Evolutionary conservation across 2,113 vertebrate genomes (phyloP), one percentile per base, ranked within the genome.

Genomic region (Phaethon lepturus): DNA sequence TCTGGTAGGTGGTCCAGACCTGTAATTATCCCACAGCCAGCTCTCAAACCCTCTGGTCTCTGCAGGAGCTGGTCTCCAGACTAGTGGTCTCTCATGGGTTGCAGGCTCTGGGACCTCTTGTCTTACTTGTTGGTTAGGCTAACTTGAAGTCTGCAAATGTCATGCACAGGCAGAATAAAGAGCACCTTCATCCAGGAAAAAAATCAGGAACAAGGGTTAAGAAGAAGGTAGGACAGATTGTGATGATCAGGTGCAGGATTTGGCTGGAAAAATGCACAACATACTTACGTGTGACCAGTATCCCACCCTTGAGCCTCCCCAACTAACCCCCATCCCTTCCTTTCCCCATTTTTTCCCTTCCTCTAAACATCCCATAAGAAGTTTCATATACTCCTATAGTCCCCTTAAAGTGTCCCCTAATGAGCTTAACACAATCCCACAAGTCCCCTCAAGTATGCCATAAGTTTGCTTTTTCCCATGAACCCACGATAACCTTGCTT

Each of bases 231-330:
- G 25, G 5, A 63, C 18, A 79, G 38, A 68, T 11, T 38, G 19
- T 15, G 15, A 17, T 9, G 14, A 64, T 29, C 31, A 42, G 19
- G 17, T 24, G 12, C 22, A 52, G 22, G 19, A 8, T 77, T 22
- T 90, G 22, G 47, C 42, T 79, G 31, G 31, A 68, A 72, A 91
- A 88, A 72, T 31, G 35, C 42, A 40, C 50, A 33, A 7, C 6
- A 5, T 31, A 4, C 2, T 72, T 84, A 33, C 0, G 0, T 40
- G 10, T 58, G 53, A 79, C 9, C 15, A 40, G 10, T 55, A 67
- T 24, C 29, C 13, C 26, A 24, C 2, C 3, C 10, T 3, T 66
- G 14, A 86, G 17, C 40, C 44, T 56, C 44, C 17, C 8, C 42
- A 58, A 29, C 26, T 20, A 10, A 50, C 4, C 10, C 6, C 10